Evolutionary conservation across 2,113 vertebrate genomes (phyloP), one percentile per base, ranked within the genome.

Genomic region (Jaculus jaculus): DNA sequence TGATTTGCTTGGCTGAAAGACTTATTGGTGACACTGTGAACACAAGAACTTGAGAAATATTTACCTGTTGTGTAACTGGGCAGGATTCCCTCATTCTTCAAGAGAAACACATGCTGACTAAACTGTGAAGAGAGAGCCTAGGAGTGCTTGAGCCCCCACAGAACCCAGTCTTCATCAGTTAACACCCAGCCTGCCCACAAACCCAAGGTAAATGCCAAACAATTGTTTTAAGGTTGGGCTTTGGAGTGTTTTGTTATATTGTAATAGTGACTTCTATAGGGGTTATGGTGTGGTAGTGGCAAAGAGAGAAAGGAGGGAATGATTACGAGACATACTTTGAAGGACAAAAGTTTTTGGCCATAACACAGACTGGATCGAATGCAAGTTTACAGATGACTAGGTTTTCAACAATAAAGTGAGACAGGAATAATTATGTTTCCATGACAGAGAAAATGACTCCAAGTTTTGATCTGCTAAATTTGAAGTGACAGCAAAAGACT

Each of bases 141-240:
- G n/a, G 18, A 65, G 30, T 2, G 20, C 2, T 4, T 83, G 65
- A 91, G 87, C 24, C 60, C 5, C 51, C 60, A 10, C 24, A 77
- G 37, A 72, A 63, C 13, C 24, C 28, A 47, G 21, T 28, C n/a
- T 60, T 58, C 20, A 24, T 58, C 24, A 66, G 23, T 68, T 79
- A 73, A 78, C 26, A 42, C 34, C 17, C 21, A 84, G 12, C n/a
- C 30, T 77, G 23, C 3, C 39, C 47, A 82, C 61, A 81, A 58
- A 84, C 15, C 68, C 24, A 78, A 71, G 28, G 39, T 47, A 87
- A 80, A 77, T 83, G 51, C 5, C 51, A 89, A 81, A 47, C 75
- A 81, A 73, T 54, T 94, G 5, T 51, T 86, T 86, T 66, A 83
- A 66, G 66, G n/a, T 34, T 94, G 37, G 79, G 15, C 42, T 86